Base-by-base conservation (phyloP, 1,140 invertebrate genomes). In the Ylistrum balloti region DNA sequence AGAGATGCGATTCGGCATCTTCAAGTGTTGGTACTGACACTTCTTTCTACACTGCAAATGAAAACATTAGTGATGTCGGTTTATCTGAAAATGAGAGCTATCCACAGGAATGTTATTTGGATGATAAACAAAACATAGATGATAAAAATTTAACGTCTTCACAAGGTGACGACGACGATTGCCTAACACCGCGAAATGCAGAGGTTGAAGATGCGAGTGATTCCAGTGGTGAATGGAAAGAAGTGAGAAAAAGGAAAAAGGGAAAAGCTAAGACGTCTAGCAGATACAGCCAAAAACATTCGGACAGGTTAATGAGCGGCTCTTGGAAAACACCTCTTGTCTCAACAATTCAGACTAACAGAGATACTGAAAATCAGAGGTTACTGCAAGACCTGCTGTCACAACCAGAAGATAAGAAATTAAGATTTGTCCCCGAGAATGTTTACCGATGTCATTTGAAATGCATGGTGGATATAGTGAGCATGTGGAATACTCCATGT, bases 401-500 rank as follows among this genome's bases (percentile, higher is more conserved):
- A n/a, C 86, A 13, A 41, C 34, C 85, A 32, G 74, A 86, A 35
- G 38, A 22, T 38, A 33, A 89, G 33, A 85, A 41, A 41, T 38
- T 89, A 38, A 85, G 35, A 22, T 86, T 89, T 34, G 38, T 86
- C 34, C 13, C 35, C 32, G 33, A 41, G 22, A 20, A 85, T 86
- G 15, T 33, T 35, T 41, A 41, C 38, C 34, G 28, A 41, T 22
- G 86, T 86, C 74, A 86, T 15, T 87, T 41, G 33, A 74, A 56
- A 48, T 87, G 86, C 20, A 41, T 48, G 33, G 3, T 90, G 7
- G 89, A 90, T 32, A 38, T 90, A 32, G 89, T 90, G 3, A 90
- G 89, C 48, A 22, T 87, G 35, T 90, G 89, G 89, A 90, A 90
- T 33, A 90, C 89, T 1, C 85, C 86, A 0, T 38, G 32, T 20